These are phyloP conservation scores for Ictalurus punctatus DNA, from an alignment of 2,113 vertebrate genomes.

Conservation along the genomic window DNA sequence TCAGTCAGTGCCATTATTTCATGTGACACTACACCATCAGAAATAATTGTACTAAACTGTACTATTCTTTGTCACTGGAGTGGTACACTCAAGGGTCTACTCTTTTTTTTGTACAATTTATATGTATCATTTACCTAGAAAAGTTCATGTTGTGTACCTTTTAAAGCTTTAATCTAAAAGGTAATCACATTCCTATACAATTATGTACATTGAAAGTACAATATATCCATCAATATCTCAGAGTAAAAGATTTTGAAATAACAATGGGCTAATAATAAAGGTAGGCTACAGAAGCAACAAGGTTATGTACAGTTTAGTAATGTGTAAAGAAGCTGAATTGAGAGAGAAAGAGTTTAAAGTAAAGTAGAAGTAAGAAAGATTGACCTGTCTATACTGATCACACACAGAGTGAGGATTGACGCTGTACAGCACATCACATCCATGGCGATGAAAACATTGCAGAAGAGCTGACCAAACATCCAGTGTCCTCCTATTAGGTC, in stretches of 20 bases:
- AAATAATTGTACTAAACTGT: not conserved
- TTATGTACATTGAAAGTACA: not conserved
- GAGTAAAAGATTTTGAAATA: not conserved
- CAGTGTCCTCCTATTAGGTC: slow-evolving; percentile 93
- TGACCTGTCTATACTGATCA: slow-evolving; percentile 95
- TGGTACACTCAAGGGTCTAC: not conserved
- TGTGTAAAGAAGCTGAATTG: not conserved
- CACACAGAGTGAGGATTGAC: slow-evolving; percentile 93
- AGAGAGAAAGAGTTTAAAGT: not conserved
- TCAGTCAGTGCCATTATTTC: not conserved
- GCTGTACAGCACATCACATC: slow-evolving; percentile 98
- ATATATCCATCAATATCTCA: not conserved
- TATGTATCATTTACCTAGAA: not conserved
- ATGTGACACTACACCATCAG: not conserved
- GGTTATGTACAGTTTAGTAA: not conserved
- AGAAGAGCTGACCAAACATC: slow-evolving; percentile 92
- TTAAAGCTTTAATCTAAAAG: not conserved
- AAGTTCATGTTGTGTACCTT: not conserved
- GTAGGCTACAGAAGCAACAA: not conserved
- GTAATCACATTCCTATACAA: not conserved
- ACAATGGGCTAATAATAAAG: not conserved
- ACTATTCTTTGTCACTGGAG: not conserved
- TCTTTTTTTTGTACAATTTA: not conserved
- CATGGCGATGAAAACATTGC: slow-evolving; percentile 97
- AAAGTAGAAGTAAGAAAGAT: not conserved